phyloP scores from a whole-genome alignment of 2,888 invertebrate species.

The Myopa testacea region DNA sequence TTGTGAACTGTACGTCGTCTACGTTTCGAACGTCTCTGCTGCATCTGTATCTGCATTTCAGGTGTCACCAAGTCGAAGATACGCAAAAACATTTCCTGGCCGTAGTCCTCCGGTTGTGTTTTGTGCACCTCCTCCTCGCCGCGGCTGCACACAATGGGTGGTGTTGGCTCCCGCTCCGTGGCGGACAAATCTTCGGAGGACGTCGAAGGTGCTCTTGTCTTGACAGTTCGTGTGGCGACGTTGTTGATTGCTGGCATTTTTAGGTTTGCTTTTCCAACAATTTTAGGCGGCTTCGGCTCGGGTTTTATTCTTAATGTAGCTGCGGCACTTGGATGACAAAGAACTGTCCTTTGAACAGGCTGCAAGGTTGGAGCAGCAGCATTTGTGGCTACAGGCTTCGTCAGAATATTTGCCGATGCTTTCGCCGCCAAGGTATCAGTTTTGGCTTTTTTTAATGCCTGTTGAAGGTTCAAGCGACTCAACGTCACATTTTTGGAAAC shows the following conservation, averaged over 20 bases:
- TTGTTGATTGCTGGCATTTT: constrained; percentile 13
- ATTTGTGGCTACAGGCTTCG: constrained; percentile 1
- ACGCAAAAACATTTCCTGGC: constrained; percentile 62
- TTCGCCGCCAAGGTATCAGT: constrained; percentile 49
- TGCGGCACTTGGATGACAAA: not conserved
- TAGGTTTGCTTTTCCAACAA: not conserved
- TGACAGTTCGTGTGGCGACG: constrained; percentile 26
- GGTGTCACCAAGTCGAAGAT: constrained; percentile 62
- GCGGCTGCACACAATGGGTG: constrained; percentile 29
- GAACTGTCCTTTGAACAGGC: not conserved
- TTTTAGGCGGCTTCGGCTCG: constrained; percentile 2
- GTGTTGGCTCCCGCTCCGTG: constrained; percentile 50
- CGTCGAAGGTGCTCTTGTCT: constrained; percentile 41
- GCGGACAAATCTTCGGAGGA: constrained; percentile 56
- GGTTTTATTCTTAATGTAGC: not conserved
- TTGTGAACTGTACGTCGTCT: constrained; percentile 64
- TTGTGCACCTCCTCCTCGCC: constrained; percentile 18
- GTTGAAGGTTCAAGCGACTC: constrained; percentile 63
- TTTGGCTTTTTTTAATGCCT: constrained; percentile 63
- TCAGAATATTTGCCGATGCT: constrained; percentile 42
- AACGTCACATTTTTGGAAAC: constrained; percentile 55
- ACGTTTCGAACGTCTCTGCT: constrained; percentile 65
- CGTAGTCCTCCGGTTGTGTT: constrained; percentile 56
- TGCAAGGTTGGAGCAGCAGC: not conserved
- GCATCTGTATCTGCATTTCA: constrained; percentile 58